These are phyloP conservation scores for Hanleya hanleyi DNA, from an alignment of 2,888 invertebrate species.

Conservation along the genomic window DNA sequence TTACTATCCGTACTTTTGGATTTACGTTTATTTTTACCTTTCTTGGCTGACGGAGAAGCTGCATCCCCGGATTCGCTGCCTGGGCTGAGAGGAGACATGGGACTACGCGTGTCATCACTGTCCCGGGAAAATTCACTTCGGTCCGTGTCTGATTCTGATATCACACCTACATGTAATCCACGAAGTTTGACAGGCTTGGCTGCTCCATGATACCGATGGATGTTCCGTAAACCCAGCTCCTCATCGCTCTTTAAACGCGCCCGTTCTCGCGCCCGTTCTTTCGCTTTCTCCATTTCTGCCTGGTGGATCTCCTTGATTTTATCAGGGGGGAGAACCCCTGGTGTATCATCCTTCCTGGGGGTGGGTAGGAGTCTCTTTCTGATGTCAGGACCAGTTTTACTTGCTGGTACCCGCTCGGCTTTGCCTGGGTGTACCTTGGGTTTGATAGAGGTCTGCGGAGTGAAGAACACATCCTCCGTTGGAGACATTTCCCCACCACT, in stretches of 20 bases:
- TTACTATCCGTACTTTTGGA: slow-evolving; percentile 15
- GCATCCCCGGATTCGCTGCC: not conserved
- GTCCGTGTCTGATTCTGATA: not conserved
- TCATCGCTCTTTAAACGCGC: slow-evolving; percentile 83
- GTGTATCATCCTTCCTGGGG: slow-evolving; percentile 38
- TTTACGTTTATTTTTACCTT: slow-evolving; percentile 28
- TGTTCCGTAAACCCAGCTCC: slow-evolving; percentile 77
- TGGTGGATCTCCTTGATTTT: slow-evolving; percentile 53
- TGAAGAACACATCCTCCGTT: slow-evolving; percentile 58
- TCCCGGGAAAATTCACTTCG: not conserved
- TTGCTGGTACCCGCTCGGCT: slow-evolving; percentile 13
- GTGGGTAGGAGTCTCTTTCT: slow-evolving; percentile 56
- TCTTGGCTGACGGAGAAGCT: slow-evolving; percentile 18
- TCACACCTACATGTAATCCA: not conserved
- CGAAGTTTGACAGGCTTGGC: not conserved
- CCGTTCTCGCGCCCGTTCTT: slow-evolving; percentile 78
- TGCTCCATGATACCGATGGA: not conserved
- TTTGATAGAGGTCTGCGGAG: slow-evolving; percentile 59
- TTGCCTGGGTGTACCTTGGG: slow-evolving; percentile 38
- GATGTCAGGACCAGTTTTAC: slow-evolving; percentile 31
- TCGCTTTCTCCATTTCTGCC: slow-evolving; percentile 54
- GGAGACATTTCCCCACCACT: slow-evolving; percentile 45
- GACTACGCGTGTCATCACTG: not conserved
- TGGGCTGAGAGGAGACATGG: not conserved
- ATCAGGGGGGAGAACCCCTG: slow-evolving; percentile 73